A percentile compares a stretch with the other conserved stretches of the same genome.
These are phyloP conservation scores for Caenorhabditis becei DNA, from an alignment of 2,888 invertebrate genomes.

Conservation along the genomic window DNA sequence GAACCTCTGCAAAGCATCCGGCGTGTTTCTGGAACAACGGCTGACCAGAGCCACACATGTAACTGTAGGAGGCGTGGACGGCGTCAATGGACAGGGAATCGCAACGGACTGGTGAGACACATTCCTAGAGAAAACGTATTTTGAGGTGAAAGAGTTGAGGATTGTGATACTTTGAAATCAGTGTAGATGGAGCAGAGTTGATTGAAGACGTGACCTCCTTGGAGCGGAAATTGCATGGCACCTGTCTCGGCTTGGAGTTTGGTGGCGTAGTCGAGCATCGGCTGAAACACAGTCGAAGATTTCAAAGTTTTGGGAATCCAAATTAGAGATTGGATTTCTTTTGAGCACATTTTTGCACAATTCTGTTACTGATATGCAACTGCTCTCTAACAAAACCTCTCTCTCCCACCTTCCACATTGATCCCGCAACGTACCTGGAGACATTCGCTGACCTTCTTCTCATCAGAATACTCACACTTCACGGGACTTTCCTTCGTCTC, in stretches of 20 bases:
- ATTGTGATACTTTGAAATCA: slow-evolving; percentile 71
- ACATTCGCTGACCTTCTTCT: slow-evolving; percentile 71
- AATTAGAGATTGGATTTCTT: no score
- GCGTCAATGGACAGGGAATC: slow-evolving; percentile 78
- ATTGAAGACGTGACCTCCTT: slow-evolving; percentile 78
- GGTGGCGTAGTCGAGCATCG: slow-evolving; percentile 78
- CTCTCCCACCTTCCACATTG: no score
- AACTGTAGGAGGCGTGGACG: slow-evolving; percentile 80
- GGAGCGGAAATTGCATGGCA: slow-evolving; percentile 75
- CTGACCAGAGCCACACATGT: slow-evolving; percentile 80
- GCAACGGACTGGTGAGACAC: slow-evolving; percentile 72
- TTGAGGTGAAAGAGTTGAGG: neutral
- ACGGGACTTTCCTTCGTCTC: slow-evolving; percentile 44
- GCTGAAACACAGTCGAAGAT: no score
- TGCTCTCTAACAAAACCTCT: no score
- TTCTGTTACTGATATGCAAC: no score
- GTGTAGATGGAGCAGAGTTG: slow-evolving; percentile 76
- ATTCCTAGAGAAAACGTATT: slow-evolving; percentile 66
- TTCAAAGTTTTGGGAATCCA: no score
- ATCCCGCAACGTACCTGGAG: slow-evolving; percentile 68
- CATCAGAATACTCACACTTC: slow-evolving; percentile 70
- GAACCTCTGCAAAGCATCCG: slow-evolving; percentile 79
- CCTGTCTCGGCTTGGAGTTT: slow-evolving; percentile 77
- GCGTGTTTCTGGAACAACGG: slow-evolving; percentile 79
- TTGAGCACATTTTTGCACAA: no score